Evolutionary conservation across 2,797 vertebrate genomes (phyloP), one percentile per base, ranked within the genome.

Genomic region (Notoglanidium macrostoma): DNA sequence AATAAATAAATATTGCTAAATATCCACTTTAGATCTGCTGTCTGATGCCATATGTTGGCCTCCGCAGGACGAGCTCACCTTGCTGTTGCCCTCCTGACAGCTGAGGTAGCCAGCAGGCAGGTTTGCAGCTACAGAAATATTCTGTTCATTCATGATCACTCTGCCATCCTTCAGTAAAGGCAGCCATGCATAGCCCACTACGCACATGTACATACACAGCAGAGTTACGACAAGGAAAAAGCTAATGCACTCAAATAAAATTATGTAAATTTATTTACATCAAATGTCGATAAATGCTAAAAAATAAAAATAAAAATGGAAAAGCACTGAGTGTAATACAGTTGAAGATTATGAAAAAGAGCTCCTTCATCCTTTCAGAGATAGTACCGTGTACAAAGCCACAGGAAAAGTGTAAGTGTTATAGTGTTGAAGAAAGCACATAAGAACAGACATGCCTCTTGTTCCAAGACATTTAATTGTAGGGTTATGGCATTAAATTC

Each of bases 101-200:
- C 93, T 92, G 35, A 99, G 96, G 93, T 99, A 99, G n/a, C 98
- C 97, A 0, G 96, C 85, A 0, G 97, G 97, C 87, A 98, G 96
- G 90, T 96, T 97, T 68, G 96, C 96, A 6, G 98, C 96, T 54
- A 99, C 97, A 0, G 97, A 93, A 87, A 97, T 92, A 85, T 97
- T 96, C 86, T 98, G 98, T 49, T 99, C 98, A 5, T 94, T 97
- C 83, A 96, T 96, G 89, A 97, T 95, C 88, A 99, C 97, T 89
- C 98, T 94, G 91, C 98, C 97, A 11, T 99, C 98, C 92, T 95
- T 97, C 88, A 99, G 95, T 87, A 99, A 94, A 46, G 97, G 97
- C 88, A 99, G 96, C 98, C 98, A 99, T 17, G 97, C 97, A 80
- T 96, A 98, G 9, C 98, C 98, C 92, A 99, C 98, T 99, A 93